phyloP scores from a whole-genome alignment of 2,888 invertebrate genomes.

The Nysson spinosus region DNA sequence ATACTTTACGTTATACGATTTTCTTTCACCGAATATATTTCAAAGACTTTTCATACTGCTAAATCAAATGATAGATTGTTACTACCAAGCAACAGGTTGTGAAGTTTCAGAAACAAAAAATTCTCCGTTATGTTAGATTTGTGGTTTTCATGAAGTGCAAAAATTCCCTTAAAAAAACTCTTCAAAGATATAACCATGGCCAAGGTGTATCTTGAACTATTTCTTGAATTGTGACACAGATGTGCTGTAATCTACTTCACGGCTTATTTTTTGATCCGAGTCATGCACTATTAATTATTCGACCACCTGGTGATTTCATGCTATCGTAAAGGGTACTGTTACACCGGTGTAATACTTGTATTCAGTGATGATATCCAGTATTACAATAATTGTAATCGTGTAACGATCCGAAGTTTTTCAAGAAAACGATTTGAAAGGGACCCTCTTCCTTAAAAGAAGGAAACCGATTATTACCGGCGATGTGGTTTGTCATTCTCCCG shows the following conservation, averaged over 20 bases:
- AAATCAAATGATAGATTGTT: no score
- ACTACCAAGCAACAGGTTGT: no score
- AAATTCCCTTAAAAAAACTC: no score
- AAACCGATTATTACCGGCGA: not conserved
- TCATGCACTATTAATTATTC: constrained; percentile 50
- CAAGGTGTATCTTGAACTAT: no score
- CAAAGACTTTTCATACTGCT: no score
- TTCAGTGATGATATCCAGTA: constrained; percentile 12
- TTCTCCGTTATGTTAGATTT: no score
- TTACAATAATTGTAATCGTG: constrained; percentile 37
- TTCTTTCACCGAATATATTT: no score
- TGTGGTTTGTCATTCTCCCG: not conserved
- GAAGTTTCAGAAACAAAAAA: no score
- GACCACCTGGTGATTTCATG: constrained; percentile 38
- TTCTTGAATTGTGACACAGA: not conserved
- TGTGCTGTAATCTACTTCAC: not conserved
- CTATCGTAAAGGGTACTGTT: constrained; percentile 34
- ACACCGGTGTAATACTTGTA: constrained; percentile 14
- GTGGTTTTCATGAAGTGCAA: no score
- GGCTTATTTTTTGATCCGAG: constrained; percentile 10
- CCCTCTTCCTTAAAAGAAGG: not conserved
- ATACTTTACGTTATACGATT: no score
- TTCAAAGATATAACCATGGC: no score
- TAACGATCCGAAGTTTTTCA: not conserved
- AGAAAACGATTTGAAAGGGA: constrained; percentile 5